Evolutionary conservation across 2,888 invertebrate genomes (phyloP).

Genomic region (Luperina testacea): DNA sequence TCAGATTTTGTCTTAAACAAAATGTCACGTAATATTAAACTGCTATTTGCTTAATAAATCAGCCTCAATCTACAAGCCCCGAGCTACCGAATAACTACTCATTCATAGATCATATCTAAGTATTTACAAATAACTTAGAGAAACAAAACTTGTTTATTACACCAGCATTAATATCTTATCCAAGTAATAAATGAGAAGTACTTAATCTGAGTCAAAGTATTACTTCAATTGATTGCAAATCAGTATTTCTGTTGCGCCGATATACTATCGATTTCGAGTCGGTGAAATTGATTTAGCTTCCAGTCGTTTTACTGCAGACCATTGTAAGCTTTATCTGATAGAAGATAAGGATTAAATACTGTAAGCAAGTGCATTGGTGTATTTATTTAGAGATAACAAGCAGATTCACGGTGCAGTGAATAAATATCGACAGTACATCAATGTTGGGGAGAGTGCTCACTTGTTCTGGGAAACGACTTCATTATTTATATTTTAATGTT

Average conservation of each 20-base stretch:
- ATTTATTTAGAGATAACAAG: constrained; percentile 63
- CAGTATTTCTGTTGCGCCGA: constrained; percentile 39
- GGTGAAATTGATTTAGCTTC: constrained; percentile 42
- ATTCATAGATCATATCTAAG: constrained; percentile 48
- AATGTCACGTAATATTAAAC: constrained; percentile 20
- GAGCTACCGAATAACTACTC: constrained; percentile 30
- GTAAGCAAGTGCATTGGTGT: constrained; percentile 15
- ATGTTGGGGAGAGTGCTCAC: constrained; percentile 33
- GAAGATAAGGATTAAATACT: constrained; percentile 2
- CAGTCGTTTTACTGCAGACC: not conserved
- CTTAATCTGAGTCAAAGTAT: constrained; percentile 56
- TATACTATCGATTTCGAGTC: constrained; percentile 47
- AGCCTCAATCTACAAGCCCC: constrained; percentile 21
- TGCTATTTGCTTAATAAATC: constrained; percentile 43
- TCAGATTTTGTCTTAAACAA: constrained; percentile 6
- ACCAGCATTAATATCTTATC: constrained; percentile 44
- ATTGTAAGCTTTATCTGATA: constrained; percentile 11
- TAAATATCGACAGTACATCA: constrained; percentile 61
- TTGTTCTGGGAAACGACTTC: constrained; percentile 27
- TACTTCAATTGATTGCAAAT: constrained; percentile 62
- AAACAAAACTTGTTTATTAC: constrained; percentile 55
- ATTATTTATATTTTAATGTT: constrained; percentile 18
- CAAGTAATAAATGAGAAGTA: constrained; percentile 56
- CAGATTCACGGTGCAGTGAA: constrained; percentile 60
- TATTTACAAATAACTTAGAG: constrained; percentile 48